These are phyloP conservation scores for Graphium colonna DNA, from an alignment of 2,888 invertebrate genomes.

Conservation along the genomic window DNA sequence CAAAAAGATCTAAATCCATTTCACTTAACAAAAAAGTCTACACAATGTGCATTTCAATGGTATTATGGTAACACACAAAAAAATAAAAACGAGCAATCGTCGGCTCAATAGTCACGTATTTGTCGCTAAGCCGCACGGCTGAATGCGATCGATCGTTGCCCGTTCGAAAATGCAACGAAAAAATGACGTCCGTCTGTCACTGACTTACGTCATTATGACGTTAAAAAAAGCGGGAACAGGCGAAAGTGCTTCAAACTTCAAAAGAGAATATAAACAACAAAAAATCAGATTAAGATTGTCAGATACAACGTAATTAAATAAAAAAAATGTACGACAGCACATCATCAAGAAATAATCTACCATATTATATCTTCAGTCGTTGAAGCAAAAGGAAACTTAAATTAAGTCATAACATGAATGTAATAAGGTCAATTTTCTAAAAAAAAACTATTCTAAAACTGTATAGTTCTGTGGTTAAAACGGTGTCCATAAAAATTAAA, in stretches of 20 bases:
- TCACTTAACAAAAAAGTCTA: too few species aligned
- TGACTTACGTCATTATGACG: background rate
- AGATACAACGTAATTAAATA: slow-evolving; percentile 19
- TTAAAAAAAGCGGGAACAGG: background rate
- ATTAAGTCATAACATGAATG: slow-evolving; percentile 9
- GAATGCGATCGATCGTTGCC: background rate
- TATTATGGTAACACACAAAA: background rate
- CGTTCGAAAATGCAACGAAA: background rate
- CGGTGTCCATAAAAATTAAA: slow-evolving; percentile 47
- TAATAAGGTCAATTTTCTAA: slow-evolving; percentile 1
- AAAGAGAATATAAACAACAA: background rate
- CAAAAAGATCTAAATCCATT: too few species aligned
- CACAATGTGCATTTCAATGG: too few species aligned
- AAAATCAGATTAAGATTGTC: slow-evolving; percentile 7
- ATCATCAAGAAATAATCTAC: slow-evolving; percentile 26
- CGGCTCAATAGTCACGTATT: background rate
- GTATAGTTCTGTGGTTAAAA: slow-evolving; percentile 24
- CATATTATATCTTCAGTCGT: slow-evolving; percentile 8
- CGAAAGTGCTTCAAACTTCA: background rate
- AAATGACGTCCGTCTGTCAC: background rate
- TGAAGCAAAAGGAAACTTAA: background rate
- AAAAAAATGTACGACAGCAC: slow-evolving; percentile 34
- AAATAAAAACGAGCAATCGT: background rate
- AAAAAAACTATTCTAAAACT: background rate
- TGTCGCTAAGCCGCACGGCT: background rate